Conservation (phyloP, 1,140 invertebrate genomes). For the Drosophila quadrilineata region DNA sequence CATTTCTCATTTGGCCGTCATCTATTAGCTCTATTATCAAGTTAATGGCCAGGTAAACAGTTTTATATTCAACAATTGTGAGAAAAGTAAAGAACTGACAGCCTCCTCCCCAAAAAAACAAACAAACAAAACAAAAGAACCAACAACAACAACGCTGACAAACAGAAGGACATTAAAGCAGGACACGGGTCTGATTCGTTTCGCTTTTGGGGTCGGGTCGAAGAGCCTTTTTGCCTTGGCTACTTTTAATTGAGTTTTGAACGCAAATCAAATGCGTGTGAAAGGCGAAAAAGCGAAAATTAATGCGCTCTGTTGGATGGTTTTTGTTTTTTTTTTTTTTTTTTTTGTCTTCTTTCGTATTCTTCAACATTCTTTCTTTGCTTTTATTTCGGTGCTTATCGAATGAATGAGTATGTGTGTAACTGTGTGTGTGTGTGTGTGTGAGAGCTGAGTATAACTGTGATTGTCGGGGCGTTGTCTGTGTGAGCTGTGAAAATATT, state of each 20-base stretch:
- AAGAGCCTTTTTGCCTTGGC: too few species aligned
- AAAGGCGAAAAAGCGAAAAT: conserved; percentile 50
- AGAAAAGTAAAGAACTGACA: conserved; percentile 1
- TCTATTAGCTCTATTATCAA: conserved; percentile 18
- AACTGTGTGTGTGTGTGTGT: conserved; percentile 8
- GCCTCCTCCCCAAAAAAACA: not conserved
- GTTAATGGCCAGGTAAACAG: conserved; percentile 45
- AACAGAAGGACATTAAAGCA: too few species aligned
- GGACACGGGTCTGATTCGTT: conserved; percentile 1
- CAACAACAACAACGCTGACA: too few species aligned
- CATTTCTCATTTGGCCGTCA: not conserved
- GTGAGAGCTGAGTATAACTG: not conserved
- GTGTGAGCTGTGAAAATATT: conserved; percentile 38
- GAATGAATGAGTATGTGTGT: conserved; percentile 7
- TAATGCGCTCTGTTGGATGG: conserved; percentile 48
- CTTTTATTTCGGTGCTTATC: conserved; percentile 17
- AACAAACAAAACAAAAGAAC: too few species aligned
- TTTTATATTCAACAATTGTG: conserved; percentile 26
- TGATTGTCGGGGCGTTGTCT: conserved; percentile 27
- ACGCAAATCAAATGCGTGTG: conserved; percentile 52
- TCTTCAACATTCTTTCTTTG: not conserved
- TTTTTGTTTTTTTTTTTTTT: not conserved
- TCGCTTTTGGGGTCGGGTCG: too few species aligned
- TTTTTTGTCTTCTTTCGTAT: not conserved
- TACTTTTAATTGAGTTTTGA: conserved; percentile 70